Evolutionary conservation across 2,113 vertebrate genomes (phyloP), one percentile per base, ranked within the genome.

Genomic region (Pedionomus torquatus): DNA sequence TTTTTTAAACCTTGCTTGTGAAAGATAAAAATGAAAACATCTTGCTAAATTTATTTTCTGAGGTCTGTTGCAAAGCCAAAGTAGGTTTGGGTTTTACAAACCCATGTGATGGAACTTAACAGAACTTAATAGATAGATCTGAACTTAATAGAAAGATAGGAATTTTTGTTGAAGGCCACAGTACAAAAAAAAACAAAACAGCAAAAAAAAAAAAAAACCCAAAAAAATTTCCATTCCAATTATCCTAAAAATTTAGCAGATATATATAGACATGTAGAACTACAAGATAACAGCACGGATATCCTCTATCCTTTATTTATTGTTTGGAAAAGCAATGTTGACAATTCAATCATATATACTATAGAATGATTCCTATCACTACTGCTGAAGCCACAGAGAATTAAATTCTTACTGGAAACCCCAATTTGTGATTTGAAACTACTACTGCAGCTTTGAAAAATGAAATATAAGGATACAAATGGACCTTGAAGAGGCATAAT

Each of bases 181-280:
- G 3, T 17, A n/a, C 5, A 46, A 1, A 74, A 41, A 2, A 21
- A 43, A 43, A 13, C 0, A 46, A 26, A 43, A 26, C n/a, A n/a
- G n/a, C 5, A 46, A 1, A 74, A 41, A 2, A 21, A 43, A 43
- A 13, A 0, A 46, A 26, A 43, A 26, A n/a, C n/a, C n/a, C n/a
- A 49, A 52, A 26, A 41, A 20, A 11, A 39, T 18, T 7, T 31
- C 39, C 13, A 61, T 55, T 71, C 21, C 25, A 30, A 14, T 65
- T n/a, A n/a, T n/a, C n/a, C n/a, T n/a, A n/a, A n/a, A n/a, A n/a
- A n/a, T n/a, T 55, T 23, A 23, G 28, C 5, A 48, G 31, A 33
- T 60, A 13, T 54, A 41, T 57, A 54, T 1, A 85, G 24, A n/a
- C 9, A 70, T 17, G 20, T 19, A 71, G 58, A 31, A 33, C 13